Evolutionary conservation across 2,888 invertebrate species (phyloP), one percentile per base, ranked within the genome.

Genomic region (Leptinotarsa tumamoca): DNA sequence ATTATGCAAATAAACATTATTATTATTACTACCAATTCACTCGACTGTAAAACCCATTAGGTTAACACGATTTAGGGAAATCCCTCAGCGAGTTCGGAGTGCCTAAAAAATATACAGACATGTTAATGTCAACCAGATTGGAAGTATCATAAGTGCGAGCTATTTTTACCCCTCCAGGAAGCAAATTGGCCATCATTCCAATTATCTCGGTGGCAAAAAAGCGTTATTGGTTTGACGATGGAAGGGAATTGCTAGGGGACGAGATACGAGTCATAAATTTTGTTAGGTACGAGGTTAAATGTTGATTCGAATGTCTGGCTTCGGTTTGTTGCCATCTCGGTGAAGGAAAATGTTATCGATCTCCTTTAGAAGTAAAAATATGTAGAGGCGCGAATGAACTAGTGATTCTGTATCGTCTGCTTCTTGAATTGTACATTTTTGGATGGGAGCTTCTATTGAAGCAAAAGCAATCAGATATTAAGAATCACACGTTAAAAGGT

Each of bases 191-290:
- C 63, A 63, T 43, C 63, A 63, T 43, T 63, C 43, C 63, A 63
- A 63, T 63, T 63, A 63, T 43, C 43, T 63, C 63, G n/a, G 43
- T 17, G 43, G 63, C 63, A 63, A 63, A 63, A 63, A 63, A 63
- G 58, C 43, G 43, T 63, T 63, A 63, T 43, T 27, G 43, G 63
- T n/a, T 43, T 63, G 63, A 63, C 43, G 63, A 63, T 63, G 63
- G 63, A 63, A 27, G 63, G 43, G n/a, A 63, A 63, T 43, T 63
- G 63, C 63, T 43, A 61, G 61, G 61, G 61, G 61, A 54, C 54
- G 61, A 61, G 61, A 61, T 21, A 33, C 63, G 63, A 17, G n/a
- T 63, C 33, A n/a, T 63, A 63, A 63, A 63, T 63, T 63, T 63
- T 5, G 33, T 63, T 63, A 43, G 33, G 63, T 33, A 43, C 63